Base-by-base conservation (phyloP, 2,888 invertebrate species). In the Netelia melanura region DNA sequence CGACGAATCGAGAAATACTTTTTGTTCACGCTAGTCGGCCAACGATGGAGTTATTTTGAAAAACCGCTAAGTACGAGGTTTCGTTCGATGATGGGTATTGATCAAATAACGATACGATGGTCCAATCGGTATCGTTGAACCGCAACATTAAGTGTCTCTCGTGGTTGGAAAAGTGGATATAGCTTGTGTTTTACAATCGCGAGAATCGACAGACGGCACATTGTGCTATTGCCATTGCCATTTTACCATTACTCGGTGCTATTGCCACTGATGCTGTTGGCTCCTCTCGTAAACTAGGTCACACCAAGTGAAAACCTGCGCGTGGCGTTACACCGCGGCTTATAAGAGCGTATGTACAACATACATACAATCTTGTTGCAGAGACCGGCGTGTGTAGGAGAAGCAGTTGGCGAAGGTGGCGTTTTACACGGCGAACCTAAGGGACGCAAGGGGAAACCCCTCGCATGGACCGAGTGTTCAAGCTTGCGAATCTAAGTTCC, bases 241-340 rank as follows among this genome's bases (percentile, higher is more conserved):
- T 21, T 58, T 58, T 58, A 21, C 23, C 58, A 58, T 58, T 58
- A 21, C 58, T 21, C 21, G 56, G n/a, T n/a, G 9, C 79, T 72
- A 67, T 61, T 65, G 72, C 74, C 65, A 65, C 74, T 61, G 64
- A 67, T 68, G 68, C 75, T 75, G 83, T 74, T 68, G 62, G 74
- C 65, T 83, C 76, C 85, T 79, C 72, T 65, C 89, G 88, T 88
- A 86, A 92, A 92, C 92, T 93, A 88, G 93, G 93, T 93, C 93
- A 90, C 78, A 88, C 90, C 92, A 93, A 93, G 93, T 93, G 93
- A 93, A 93, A 93, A 93, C 92, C 89, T 62, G 79, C 70, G 76
- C 68, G 80, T 72, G 72, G 76, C 79, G 76, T 85, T 85, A 76
- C 80, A 80, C 38, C 30, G 61, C 30, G 52, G 68, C 72, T 74